Base-by-base conservation (phyloP, 2,888 invertebrate species). In the Bimastos eiseni region DNA sequence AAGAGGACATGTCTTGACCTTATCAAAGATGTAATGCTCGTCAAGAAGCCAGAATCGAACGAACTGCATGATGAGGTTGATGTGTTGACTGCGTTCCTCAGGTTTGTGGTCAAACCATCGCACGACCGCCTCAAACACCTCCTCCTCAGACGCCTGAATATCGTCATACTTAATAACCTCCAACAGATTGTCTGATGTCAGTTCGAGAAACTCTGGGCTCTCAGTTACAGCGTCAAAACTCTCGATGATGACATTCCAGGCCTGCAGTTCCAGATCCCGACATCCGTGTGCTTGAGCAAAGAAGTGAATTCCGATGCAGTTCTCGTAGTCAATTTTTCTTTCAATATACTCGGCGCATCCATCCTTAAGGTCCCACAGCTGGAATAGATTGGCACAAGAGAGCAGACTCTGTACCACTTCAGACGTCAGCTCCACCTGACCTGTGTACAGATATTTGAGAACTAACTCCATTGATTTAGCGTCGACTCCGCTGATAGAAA, bases 121-220 rank as follows among this genome's bases (percentile, higher is more conserved):
- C 94, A 96, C 96, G 33, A 97, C 96, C 8, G 97, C 97, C 94
- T 97, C 96, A 94, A 97, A 97, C 84, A 97, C 97, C 95, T 97
- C 98, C 94, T 98, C 98, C 93, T 97, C 97, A 93, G 97, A 97
- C 0, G 97, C 97, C 94, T 98, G 98, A 55, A 98, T 95, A 94
- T 97, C 97, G 94, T 98, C 98, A 90, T 94, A 97, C 89, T 97
- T 96, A 92, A 98, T 97, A 90, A 98, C 96, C 90, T 96, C 96
- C 91, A 96, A 96, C 41, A 98, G 95, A 94, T 98, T 97, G 33
- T 97, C 96, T 41, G 97, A 96, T 41, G 96, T 95, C 97, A 97
- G 94, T 96, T 92, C 91, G 38, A 93, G 91, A 91, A 94, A 93
- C 88, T 94, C 94, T 24, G 83, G 83, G 55, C 90, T 90, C 38